Base-by-base conservation (phyloP, 2,797 vertebrate species). In the Gouania willdenowi region DNA sequence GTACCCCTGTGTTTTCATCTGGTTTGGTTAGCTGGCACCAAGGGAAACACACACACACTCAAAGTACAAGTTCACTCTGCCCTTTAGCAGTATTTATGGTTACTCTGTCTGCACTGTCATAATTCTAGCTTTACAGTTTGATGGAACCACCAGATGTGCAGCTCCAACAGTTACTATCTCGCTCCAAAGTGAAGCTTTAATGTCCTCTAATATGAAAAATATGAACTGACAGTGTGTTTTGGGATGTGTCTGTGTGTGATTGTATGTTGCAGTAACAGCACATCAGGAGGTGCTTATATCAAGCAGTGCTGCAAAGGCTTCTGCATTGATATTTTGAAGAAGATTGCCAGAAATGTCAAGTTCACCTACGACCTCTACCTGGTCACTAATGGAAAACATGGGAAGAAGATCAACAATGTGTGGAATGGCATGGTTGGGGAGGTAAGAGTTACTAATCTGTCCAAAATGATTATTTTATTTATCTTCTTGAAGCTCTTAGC, bases 351-450 rank as follows among this genome's bases (percentile, higher is more conserved):
- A 65, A 93, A 94, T 1, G 94, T 98, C 50, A 97, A 97, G 82
- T 98, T 98, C 70, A 97, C 95, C 0, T 98, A 96, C 0, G 95
- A 98, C 81, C 92, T 98, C 42, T 98, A 98, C 73, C 84, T 98
- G 80, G 96, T 98, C 68, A 94, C 90, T 4, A 98, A 98, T 0
- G 96, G 96, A 40, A 98, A 98, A 60, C 96, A 98, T 0, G 96
- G 96, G 44, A 98, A 98, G 66, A 98, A 98, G 75, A 94, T 98
- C 66, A 97, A 98, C 77, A 94, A 95, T 0, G 83, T 95, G 38
- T 98, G 96, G 96, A 98, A 98, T 6, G 95, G 95, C 58, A 97
- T 98, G 95, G 96, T 98, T 32, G 96, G 96, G 38, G 96, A 98
- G 87, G 96, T 98, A 90, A 13, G 20, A n/a, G n/a, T n/a, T n/a